These are phyloP conservation scores for Neotoma lepida DNA, from an alignment of 2,113 vertebrate genomes.

Conservation along the genomic window DNA sequence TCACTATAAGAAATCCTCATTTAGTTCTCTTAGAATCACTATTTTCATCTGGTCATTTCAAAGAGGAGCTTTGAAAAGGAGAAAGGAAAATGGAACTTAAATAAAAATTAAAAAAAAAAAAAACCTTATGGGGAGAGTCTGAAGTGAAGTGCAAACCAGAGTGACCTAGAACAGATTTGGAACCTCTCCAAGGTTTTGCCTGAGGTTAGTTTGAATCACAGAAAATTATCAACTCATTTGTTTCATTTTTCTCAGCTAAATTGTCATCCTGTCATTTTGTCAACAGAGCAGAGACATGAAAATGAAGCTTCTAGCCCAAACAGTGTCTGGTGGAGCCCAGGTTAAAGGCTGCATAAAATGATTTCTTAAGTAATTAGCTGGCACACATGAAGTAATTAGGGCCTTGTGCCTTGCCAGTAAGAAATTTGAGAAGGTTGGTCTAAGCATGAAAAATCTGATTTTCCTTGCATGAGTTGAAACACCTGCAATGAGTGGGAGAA, in stretches of 20 bases:
- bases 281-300: constrained; percentile 16
- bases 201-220: constrained; percentile 5
- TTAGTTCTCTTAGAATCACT: not conserved
- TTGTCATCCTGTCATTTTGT: constrained; percentile 43
- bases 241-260: constrained; percentile 53
- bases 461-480: constrained; percentile 49
- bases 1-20: not conserved
- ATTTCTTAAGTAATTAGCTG: constrained; percentile 69
- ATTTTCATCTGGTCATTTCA: constrained; percentile 10
- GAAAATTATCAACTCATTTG: constrained; percentile 30
- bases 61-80: not conserved
- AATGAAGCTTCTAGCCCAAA: constrained; percentile 44
- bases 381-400: constrained; percentile 61
- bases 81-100: not conserved
- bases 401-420: constrained; percentile 38
- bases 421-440: constrained; percentile 60
- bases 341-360: constrained; percentile 49
- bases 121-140: not conserved
- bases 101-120: not conserved
- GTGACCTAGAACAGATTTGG: not conserved
- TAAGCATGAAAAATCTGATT: constrained; percentile 71
- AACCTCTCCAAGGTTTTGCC: not conserved
- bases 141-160: not conserved
- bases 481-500: constrained; percentile 24
- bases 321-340: not conserved